These are phyloP conservation scores for Griposia aprilina DNA, from an alignment of 2,888 invertebrate species.

Conservation along the genomic window DNA sequence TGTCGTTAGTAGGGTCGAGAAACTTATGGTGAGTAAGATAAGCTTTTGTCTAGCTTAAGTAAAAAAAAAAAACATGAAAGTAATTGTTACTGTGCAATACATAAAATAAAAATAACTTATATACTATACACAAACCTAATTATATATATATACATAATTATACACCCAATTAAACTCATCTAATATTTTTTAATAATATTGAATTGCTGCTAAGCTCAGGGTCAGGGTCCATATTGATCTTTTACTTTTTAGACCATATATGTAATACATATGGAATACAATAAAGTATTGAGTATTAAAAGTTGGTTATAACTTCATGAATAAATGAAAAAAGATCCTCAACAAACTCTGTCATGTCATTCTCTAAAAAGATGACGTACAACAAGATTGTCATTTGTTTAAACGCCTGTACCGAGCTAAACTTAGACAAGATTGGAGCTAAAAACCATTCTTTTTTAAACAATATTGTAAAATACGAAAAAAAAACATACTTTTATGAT, in stretches of 20 bases:
- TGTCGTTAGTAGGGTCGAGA: slow-evolving; percentile 97
- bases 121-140: no score
- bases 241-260: no score
- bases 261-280: no score
- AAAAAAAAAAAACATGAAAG: background rate
- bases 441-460: background rate
- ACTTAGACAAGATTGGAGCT: background rate
- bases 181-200: no score
- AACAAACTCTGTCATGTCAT: background rate
- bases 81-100: no score
- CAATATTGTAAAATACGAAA: background rate
- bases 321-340: background rate
- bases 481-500: background rate
- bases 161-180: no score
- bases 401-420: no score
- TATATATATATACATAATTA: no score
- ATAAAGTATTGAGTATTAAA: no score
- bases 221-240: no score
- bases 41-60: background rate
- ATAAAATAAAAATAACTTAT: no score
- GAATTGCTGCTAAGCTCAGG: no score
- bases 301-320: background rate
- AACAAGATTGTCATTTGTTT: background rate
- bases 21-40: slow-evolving; percentile 93
- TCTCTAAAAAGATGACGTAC: background rate